Conservation (phyloP, 64 coral and sea anemone species). For the Montipora efflorescens region DNA sequence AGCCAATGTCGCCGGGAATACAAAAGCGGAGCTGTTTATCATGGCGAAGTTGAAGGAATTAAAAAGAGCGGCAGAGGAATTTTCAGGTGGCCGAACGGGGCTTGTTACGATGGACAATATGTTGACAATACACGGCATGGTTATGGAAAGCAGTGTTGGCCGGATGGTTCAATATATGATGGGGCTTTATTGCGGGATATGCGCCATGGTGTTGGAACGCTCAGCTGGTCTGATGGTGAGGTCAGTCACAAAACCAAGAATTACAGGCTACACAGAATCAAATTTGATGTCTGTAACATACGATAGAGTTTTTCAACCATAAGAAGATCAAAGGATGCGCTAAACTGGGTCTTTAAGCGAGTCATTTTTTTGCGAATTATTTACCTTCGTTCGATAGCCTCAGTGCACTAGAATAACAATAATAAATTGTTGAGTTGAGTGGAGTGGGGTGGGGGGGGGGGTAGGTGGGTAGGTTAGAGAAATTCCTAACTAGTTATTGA, state of each 20-base stretch:
- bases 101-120: slow-evolving; percentile 97
- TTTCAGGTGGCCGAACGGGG: slow-evolving; percentile 96
- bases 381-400: no score
- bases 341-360: no score
- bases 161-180: slow-evolving; percentile 86
- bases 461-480: neutral
- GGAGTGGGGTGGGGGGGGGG: neutral
- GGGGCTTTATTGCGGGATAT: slow-evolving; percentile 86
- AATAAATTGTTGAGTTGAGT: no score
- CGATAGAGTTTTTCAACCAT: no score
- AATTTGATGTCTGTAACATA: no score
- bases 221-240: slow-evolving; percentile 87
- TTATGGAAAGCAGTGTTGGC: slow-evolving; percentile 89
- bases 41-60: slow-evolving; percentile 83
- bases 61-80: slow-evolving; percentile 87
- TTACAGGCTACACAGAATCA: neutral
- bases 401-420: no score
- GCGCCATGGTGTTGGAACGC: slow-evolving; percentile 85
- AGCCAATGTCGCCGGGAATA: slow-evolving; percentile 89
- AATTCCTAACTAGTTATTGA: neutral
- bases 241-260: slow-evolving; percentile 10
- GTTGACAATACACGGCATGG: slow-evolving; percentile 90
- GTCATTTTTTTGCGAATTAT: no score
- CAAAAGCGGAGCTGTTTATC: slow-evolving; percentile 92
- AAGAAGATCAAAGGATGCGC: no score